Evolutionary conservation across 2,113 vertebrate species (phyloP), one percentile per base, ranked within the genome.

Genomic region (Xiphorhynchus elegans): DNA sequence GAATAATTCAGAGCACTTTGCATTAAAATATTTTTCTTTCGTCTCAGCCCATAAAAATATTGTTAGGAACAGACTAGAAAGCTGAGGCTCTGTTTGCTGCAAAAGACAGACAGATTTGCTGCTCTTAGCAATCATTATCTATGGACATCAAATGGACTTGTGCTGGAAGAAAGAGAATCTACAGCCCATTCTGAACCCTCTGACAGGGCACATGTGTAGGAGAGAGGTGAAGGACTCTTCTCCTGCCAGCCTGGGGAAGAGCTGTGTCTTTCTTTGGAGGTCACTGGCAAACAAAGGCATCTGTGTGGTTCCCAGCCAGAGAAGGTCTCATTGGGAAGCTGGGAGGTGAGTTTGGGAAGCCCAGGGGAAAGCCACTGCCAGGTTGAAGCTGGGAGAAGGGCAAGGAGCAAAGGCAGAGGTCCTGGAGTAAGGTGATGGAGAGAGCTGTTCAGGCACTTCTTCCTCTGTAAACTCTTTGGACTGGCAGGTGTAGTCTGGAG

Each of bases 271-370:
- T 77, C 7, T 55, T 53, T 74, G 60, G 64, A 87, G 8, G 24
- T 58, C 68, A 35, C 26, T 55, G 29, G 9, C 4, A 23, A 68
- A 39, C 15, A 55, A 29, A 56, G 21, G 11, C 9, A 11, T 40
- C 72, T 72, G 2, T 11, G 47, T 72, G 29, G 35, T 39, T 42
- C 33, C 10, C 0, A 1, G 24, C 3, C 39, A 70, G 55, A 47
- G 10, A 18, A 5, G 7, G 12, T 69, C 21, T 81, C 0, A 0
- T 9, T 44, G 33, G 53, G n/a, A 83, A 29, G 33, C 18, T 68
- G 55, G 23, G 20, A 75, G 26, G 13, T 50, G 13, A n/a, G 7
- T 75, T 84, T 89, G 50, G 62, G 39, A 72, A 85, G 33, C 8
- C 19, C 37, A 55, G 52, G 25, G 31, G 20, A 87, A 60, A 77